Evolutionary conservation across 2,888 invertebrate genomes (phyloP).

Genomic region (Hecatera dysodea): DNA sequence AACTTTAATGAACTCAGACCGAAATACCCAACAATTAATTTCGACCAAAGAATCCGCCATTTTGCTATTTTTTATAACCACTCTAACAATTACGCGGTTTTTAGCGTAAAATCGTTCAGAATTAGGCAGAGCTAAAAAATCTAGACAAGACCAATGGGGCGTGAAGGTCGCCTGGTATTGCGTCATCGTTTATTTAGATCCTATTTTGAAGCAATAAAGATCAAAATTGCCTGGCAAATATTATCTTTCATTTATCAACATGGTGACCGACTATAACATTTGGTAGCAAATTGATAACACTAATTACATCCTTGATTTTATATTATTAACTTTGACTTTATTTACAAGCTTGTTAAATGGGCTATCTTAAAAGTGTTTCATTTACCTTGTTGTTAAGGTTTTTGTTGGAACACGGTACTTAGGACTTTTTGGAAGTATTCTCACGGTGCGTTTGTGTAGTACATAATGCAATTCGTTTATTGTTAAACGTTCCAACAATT

Average conservation of each 20-base stretch:
- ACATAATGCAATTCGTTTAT: slow-evolving; percentile 8
- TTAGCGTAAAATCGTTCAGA: slow-evolving; percentile 48
- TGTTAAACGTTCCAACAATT: slow-evolving; percentile 38
- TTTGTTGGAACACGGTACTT: not conserved
- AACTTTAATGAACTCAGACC: slow-evolving; percentile 3
- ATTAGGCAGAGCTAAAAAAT: slow-evolving; percentile 50
- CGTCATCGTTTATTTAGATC: slow-evolving; percentile 34
- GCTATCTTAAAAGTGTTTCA: slow-evolving; percentile 17
- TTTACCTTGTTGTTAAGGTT: slow-evolving; percentile 7
- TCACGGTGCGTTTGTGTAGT: slow-evolving; percentile 7
- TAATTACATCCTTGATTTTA: slow-evolving; percentile 56
- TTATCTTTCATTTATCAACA: slow-evolving; percentile 14
- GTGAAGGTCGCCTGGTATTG: slow-evolving; percentile 48
- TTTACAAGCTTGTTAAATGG: slow-evolving; percentile 18
- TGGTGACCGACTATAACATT: slow-evolving; percentile 37
- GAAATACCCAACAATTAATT: slow-evolving; percentile 20
- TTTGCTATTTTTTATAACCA: slow-evolving; percentile 38
- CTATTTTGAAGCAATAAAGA: slow-evolving; percentile 17
- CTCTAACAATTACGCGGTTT: slow-evolving; percentile 36
- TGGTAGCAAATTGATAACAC: slow-evolving; percentile 39
- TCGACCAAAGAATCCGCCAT: slow-evolving; percentile 2
- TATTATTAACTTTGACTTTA: slow-evolving; percentile 14
- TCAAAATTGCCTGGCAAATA: slow-evolving; percentile 20
- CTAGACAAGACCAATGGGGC: slow-evolving; percentile 52
- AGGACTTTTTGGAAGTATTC: slow-evolving; percentile 2